These are phyloP conservation scores for Neosalanx taihuensis DNA, from an alignment of 2,797 vertebrate genomes.

Conservation along the genomic window DNA sequence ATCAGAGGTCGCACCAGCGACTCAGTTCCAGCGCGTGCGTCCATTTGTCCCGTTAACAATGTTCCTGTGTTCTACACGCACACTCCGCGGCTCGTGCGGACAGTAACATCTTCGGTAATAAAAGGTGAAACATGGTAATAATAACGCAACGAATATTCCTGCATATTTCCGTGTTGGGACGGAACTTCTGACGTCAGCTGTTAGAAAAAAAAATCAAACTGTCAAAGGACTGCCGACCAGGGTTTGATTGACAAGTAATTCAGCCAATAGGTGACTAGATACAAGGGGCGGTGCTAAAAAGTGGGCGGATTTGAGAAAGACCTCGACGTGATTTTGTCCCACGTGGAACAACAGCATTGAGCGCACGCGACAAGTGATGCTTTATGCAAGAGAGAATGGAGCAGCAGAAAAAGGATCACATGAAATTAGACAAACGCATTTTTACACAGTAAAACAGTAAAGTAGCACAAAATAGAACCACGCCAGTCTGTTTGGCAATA, in stretches of 20 bases:
- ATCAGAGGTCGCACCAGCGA: conserved; percentile 56
- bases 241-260: conserved; percentile 31
- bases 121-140: background rate
- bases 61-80: background rate
- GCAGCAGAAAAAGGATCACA: conserved; percentile 33
- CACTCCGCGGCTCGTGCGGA: background rate
- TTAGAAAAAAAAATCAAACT: conserved; percentile 8
- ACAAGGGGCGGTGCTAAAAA: background rate
- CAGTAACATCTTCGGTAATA: background rate
- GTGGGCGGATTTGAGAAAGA: conserved; percentile 57
- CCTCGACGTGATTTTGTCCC: conserved; percentile 61
- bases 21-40: conserved; percentile 36
- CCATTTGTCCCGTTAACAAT: conserved; percentile 34
- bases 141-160: conserved; percentile 14
- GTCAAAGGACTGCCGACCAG: conserved; percentile 7
- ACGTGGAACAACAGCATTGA: conserved; percentile 68
- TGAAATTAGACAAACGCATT: background rate
- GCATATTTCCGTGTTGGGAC: conserved; percentile 75
- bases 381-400: conserved; percentile 61
- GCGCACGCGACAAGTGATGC: conserved; percentile 36
- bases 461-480: background rate
- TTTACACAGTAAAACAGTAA: background rate
- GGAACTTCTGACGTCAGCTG: conserved; percentile 52
- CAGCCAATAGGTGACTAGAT: conserved; percentile 47
- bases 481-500: no score